A percentile compares a stretch with the other conserved stretches of the same genome.
Evolutionary conservation across 2,113 vertebrate genomes (phyloP).

Genomic region (Anser brachyrhynchus): DNA sequence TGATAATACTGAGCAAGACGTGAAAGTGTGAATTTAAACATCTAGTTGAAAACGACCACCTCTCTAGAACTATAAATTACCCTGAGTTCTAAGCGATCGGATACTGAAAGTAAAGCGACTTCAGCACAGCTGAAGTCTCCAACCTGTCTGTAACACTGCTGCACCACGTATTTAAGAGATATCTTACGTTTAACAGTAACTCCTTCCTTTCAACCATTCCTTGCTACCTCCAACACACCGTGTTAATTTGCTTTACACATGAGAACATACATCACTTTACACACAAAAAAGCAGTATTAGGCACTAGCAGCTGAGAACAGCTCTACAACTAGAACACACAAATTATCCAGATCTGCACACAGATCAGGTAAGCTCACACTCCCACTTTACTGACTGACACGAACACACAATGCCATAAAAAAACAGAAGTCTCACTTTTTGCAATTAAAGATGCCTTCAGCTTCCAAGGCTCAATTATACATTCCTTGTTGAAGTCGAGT

Average conservation of each 20-base stretch:
- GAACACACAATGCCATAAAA: not conserved
- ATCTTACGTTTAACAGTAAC: not conserved
- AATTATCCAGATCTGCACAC: not conserved
- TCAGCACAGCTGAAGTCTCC: not conserved
- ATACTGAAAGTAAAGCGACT: not conserved
- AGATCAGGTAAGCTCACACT: not conserved
- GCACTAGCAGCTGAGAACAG: not conserved
- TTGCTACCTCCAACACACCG: accelerated
- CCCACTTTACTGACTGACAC: not conserved
- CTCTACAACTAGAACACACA: not conserved
- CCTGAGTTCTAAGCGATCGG: accelerated
- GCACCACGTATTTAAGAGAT: accelerated
- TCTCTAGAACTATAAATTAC: not conserved
- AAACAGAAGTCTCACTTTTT: not conserved
- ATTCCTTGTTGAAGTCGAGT: not conserved
- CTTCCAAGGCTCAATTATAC: not conserved
- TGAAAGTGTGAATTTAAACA: accelerated
- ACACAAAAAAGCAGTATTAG: not conserved
- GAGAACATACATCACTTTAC: accelerated
- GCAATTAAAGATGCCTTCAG: not conserved
- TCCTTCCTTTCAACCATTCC: not conserved
- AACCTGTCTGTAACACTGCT: accelerated
- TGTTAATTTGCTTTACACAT: accelerated
- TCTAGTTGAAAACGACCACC: not conserved
- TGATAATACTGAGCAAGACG: not conserved